phyloP scores from a whole-genome alignment of 1,140 invertebrate genomes.

The Macrosteles quadrilineatus region DNA sequence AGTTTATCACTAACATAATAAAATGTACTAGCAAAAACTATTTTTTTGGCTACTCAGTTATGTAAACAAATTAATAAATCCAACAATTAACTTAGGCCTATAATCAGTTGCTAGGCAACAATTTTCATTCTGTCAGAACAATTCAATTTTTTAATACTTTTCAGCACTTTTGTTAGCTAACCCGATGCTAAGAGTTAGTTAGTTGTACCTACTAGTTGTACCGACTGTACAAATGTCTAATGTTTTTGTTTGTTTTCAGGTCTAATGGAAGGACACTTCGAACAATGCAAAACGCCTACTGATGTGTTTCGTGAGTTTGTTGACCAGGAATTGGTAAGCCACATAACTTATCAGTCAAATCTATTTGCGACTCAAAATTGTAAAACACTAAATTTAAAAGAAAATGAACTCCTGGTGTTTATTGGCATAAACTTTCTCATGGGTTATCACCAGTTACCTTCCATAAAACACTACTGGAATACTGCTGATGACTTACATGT shows the following conservation, averaged over 20 bases:
- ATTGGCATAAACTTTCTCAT: too few relatives aligned
- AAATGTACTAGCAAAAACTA: too few relatives aligned
- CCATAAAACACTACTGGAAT: too few relatives aligned
- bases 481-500: constrained; percentile 21
- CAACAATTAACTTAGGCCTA: not conserved
- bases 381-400: constrained; percentile 10
- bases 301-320: not conserved
- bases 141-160: not conserved
- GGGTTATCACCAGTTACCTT: too few relatives aligned
- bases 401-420: too few relatives aligned
- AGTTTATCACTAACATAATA: not conserved
- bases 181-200: too few relatives aligned
- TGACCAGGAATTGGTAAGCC: too few relatives aligned
- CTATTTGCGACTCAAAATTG: constrained; percentile 5
- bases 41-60: not conserved
- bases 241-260: constrained; percentile 12
- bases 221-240: too few relatives aligned
- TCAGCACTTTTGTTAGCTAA: not conserved
- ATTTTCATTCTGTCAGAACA: not conserved
- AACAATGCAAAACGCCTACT: constrained; percentile 3
- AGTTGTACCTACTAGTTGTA: too few relatives aligned
- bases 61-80: constrained; percentile 9
- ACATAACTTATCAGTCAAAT: constrained; percentile 8
- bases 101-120: not conserved
- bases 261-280: not conserved